Base-by-base conservation (phyloP, 2,113 vertebrate species). In the Hucho hucho region DNA sequence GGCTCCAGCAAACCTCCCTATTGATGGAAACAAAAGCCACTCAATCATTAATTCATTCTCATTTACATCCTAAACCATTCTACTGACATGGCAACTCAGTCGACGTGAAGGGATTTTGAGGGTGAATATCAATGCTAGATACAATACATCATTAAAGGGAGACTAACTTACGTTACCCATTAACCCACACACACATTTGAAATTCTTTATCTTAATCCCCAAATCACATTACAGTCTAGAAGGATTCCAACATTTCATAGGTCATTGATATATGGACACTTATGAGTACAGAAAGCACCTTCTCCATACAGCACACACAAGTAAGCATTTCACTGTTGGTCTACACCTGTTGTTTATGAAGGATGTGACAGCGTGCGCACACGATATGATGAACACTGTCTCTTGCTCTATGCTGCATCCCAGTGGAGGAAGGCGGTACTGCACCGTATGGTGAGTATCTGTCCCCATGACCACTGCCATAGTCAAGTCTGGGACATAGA, bases 381-480 rank as follows among this genome's bases (percentile, higher is more conserved):
- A 9, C 7, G 1, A 9, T 11, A 3, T 43, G 58, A 61, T 9
- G 22, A 61, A 61, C 58, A 24, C 53, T 88, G 80, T 74, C 69
- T 90, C 91, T 79, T 92, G 84, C 91, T 93, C 87, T 91, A 79
- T 92, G 88, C 92, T 94, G 92, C 89, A 37, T 73, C 83, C 81
- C 87, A 94, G 93, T 93, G 90, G 94, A 95, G 75, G 80, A 89
- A 89, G 89, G 84, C 58, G 84, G 88, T 83, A 91, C 90, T 87
- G 81, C 90, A 70, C 91, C 89, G 20, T 93, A 93, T 70, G 93
- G 93, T 95, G 91, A 93, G 92, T 93, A 61, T 47, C 25, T 29
- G 7, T 74, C 28, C 72, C 11, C 64, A 37, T n/a, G 73, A 12
- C 37, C 63, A 77, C 75, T 47, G 68, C 76, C n/a, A 32, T 75